Evolutionary conservation across 2,797 vertebrate genomes (phyloP), one percentile per base, ranked within the genome.

Genomic region (Yasuhikotakia modesta): DNA sequence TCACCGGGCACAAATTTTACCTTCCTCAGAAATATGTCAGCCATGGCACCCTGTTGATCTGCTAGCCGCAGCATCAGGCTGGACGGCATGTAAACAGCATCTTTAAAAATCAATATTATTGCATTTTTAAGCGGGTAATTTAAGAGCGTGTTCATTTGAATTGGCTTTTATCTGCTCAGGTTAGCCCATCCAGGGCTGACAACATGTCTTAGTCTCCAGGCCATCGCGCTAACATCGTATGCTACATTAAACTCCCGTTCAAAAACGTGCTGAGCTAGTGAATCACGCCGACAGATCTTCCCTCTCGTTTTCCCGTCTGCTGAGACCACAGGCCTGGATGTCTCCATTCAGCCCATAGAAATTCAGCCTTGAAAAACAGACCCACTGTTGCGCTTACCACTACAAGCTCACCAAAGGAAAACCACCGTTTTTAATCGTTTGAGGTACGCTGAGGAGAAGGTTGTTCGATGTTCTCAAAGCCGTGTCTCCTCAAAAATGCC

Each of bases 401-500:
- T 27, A 35, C 48, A 55, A 50, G 16, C 50, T n/a, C 61, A 22
- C 7, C 0, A 16, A 52, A 64, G 70, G 78, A 84, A 80, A 43
- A 60, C 66, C n/a, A 32, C 53, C 24, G 19, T 61, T 61, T 76
- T 69, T 75, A 63, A 73, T 81, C 73, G 63, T 67, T 73, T 17
- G 52, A 45, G 43, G n/a, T 27, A 68, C 24, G 45, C 46, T 1
- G 70, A 83, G 73, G 57, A 70, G 55, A 77, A 79, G 81, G 81
- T 79, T 35, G 22, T 63, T 22, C 4, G 24, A 13, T 61, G 71
- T 70, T 58, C 58, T 35, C 48, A 22, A 46, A 72, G 83, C 70
- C 21, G 66, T 70, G 80, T 80, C 55, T 67, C 61, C 61, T 74
- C 61, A 30, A 57, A 82, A 78, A 83, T 75, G 74, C 78, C 80